Evolutionary conservation across 2,888 invertebrate species (phyloP).

Genomic region (Torymus tubicola): DNA sequence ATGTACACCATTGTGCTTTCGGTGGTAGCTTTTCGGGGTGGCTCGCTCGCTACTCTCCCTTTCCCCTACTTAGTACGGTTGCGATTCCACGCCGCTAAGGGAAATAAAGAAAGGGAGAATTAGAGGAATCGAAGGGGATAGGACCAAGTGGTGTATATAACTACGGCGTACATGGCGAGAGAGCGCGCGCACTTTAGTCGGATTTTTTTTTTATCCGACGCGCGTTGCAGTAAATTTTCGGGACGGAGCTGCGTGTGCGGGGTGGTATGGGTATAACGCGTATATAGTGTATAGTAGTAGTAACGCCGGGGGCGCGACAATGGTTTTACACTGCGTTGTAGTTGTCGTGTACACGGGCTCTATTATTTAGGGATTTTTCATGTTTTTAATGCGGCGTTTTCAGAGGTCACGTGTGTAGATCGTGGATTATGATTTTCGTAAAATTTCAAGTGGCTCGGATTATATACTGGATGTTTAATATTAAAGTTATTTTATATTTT

Average conservation of each 20-base stretch:
- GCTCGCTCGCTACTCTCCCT: background rate
- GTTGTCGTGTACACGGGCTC: background rate
- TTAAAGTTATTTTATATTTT: too few relatives aligned
- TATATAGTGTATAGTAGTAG: too few relatives aligned
- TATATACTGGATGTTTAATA: too few relatives aligned
- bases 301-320: conserved; percentile 11
- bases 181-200: conserved; percentile 28
- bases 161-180: background rate
- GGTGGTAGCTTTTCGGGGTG: conserved; percentile 25
- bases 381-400: too few relatives aligned
- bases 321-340: conserved; percentile 1
- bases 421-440: too few relatives aligned
- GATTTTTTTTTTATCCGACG: conserved; percentile 44
- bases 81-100: conserved; percentile 22
- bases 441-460: too few relatives aligned
- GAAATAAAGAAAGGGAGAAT: conserved; percentile 51
- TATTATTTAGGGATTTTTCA: too few relatives aligned
- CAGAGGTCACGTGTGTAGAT: too few relatives aligned
- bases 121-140: conserved; percentile 44
- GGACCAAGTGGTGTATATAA: conserved; percentile 4
- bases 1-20: conserved; percentile 57
- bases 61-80: conserved; percentile 18
- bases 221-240: conserved; percentile 41
- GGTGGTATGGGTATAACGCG: too few relatives aligned
- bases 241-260: background rate